Evolutionary conservation across 2,888 invertebrate species (phyloP).

Genomic region (Dendrolimus houi): DNA sequence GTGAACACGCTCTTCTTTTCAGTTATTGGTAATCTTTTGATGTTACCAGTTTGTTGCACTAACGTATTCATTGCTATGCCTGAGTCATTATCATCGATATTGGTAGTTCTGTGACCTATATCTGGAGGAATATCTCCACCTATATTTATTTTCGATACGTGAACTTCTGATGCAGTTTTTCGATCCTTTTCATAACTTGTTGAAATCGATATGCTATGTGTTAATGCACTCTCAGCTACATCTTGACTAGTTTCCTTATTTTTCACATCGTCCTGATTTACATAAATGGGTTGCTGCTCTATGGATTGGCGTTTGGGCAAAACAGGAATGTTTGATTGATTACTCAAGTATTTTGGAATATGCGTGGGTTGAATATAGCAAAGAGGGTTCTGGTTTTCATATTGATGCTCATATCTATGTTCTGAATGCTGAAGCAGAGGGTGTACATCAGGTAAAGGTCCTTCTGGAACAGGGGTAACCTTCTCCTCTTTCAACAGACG

Average conservation of each 20-base stretch:
- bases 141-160: slow-evolving; percentile 73
- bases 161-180: slow-evolving; percentile 66
- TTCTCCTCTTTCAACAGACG: slow-evolving; percentile 65
- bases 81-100: slow-evolving; percentile 84
- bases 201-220: slow-evolving; percentile 64
- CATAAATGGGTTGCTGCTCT: slow-evolving; percentile 68
- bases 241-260: slow-evolving; percentile 37
- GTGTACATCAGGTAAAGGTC: slow-evolving; percentile 72
- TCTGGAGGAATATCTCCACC: slow-evolving; percentile 45
- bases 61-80: slow-evolving; percentile 84
- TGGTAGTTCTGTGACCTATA: slow-evolving; percentile 37
- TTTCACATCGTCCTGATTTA: slow-evolving; percentile 64
- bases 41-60: slow-evolving; percentile 70
- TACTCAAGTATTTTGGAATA: slow-evolving; percentile 78
- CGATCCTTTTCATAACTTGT: slow-evolving; percentile 54
- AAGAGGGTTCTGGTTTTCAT: slow-evolving; percentile 71
- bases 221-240: slow-evolving; percentile 58
- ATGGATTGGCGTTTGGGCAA: slow-evolving; percentile 45
- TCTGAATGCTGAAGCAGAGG: slow-evolving; percentile 87
- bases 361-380: slow-evolving; percentile 76
- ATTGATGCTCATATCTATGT: slow-evolving; percentile 82
- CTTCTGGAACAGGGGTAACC: slow-evolving; percentile 66
- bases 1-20: slow-evolving; percentile 96
- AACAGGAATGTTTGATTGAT: slow-evolving; percentile 64
- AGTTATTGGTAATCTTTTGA: slow-evolving; percentile 80